Conservation (phyloP, 2,113 vertebrate genomes). For the Pyxicephalus adspersus region DNA sequence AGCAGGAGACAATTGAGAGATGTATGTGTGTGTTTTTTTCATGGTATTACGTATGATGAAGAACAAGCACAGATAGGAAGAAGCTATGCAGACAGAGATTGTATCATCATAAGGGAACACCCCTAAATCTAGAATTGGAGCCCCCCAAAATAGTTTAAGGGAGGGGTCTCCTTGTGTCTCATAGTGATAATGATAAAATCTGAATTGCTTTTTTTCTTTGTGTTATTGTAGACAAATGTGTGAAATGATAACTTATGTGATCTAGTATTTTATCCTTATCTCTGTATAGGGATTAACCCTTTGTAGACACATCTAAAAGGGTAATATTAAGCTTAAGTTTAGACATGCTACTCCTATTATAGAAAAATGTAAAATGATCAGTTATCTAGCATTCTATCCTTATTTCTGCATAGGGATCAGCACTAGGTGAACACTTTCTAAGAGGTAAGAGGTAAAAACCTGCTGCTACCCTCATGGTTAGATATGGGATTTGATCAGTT, state of each 20-base stretch:
- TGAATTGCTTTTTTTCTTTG: background rate
- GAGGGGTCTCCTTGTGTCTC: conserved; percentile 2
- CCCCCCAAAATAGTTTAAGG: background rate
- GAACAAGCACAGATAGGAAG: background rate
- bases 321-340: no score
- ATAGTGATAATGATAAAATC: background rate
- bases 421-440: no score
- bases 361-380: no score
- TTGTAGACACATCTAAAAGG: no score
- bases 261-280: no score
- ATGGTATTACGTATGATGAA: background rate
- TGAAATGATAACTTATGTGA: background rate
- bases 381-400: no score
- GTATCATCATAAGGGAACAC: background rate
- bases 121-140: conserved; percentile 1
- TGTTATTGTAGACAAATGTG: background rate
- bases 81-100: background rate
- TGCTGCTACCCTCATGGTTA: no score
- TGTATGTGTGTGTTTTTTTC: background rate
- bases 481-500: no score
- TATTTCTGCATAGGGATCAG: no score
- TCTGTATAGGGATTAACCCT: no score
- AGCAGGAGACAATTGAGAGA: conserved; percentile 15
- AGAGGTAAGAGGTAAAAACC: no score
- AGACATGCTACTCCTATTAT: no score